Conservation (phyloP, 1,140 invertebrate species). For the Zaprionus tsacasi region DNA sequence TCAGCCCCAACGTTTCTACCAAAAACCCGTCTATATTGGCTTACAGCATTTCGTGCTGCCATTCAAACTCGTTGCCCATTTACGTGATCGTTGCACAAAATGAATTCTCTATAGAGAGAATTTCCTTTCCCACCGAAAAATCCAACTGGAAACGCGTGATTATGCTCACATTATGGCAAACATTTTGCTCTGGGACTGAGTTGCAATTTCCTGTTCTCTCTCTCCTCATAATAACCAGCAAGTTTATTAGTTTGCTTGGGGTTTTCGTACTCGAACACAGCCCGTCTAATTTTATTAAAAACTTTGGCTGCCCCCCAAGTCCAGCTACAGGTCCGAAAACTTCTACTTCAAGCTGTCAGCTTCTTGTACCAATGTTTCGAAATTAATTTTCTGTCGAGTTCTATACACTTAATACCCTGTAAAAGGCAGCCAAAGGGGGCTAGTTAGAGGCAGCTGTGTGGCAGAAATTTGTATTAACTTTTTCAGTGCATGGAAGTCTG, state of each 20-base stretch:
- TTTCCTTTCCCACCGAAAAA: neutral
- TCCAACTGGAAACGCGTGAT: constrained; percentile 33
- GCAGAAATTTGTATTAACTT: no score
- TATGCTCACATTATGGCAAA: constrained; percentile 26
- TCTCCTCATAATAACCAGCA: constrained; percentile 37
- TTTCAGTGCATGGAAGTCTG: no score
- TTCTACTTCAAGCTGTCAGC: constrained; percentile 20
- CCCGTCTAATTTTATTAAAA: constrained; percentile 51
- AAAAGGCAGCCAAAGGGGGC: neutral
- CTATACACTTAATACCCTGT: neutral
- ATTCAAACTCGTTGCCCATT: constrained; percentile 51
- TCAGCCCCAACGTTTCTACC: constrained; percentile 28
- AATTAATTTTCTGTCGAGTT: constrained; percentile 41
- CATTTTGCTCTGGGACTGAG: constrained; percentile 16
- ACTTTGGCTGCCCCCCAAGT: constrained; percentile 12
- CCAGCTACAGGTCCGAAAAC: constrained; percentile 3
- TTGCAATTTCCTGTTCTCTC: constrained; percentile 31
- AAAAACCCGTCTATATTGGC: constrained; percentile 47
- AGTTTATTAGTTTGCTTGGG: constrained; percentile 30
- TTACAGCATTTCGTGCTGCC: constrained; percentile 61
- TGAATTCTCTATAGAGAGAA: constrained; percentile 48
- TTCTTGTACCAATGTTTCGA: constrained; percentile 38
- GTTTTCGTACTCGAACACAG: constrained; percentile 1
- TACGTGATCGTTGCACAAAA: constrained; percentile 65
- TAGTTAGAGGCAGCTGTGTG: neutral